Evolutionary conservation across 2,888 invertebrate genomes (phyloP).

Genomic region (Callinectes sapidus): DNA sequence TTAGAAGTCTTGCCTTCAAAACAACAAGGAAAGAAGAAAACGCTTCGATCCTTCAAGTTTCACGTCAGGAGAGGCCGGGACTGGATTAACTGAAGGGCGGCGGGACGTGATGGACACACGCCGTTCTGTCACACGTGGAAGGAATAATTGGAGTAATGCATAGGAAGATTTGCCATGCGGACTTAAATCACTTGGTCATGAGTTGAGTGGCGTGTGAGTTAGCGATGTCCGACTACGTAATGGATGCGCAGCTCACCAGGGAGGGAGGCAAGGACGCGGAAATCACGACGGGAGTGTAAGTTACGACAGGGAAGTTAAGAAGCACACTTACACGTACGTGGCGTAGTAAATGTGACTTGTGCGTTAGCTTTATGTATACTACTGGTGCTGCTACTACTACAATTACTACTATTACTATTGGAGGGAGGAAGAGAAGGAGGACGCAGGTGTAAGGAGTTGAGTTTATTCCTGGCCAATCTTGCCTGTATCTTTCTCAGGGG

Average conservation of each 20-base stretch:
- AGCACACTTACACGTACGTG: not conserved
- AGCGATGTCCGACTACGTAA: not conserved
- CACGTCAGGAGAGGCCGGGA: not conserved
- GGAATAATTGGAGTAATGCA: not conserved
- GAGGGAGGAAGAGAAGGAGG: too few relatives aligned
- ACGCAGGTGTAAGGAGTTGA: too few relatives aligned
- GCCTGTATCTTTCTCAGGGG: too few relatives aligned
- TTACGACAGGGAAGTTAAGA: not conserved
- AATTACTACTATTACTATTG: not conserved
- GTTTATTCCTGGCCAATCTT: too few relatives aligned
- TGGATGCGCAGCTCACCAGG: not conserved
- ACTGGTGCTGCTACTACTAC: not conserved
- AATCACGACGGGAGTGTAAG: not conserved
- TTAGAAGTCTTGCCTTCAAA: not conserved
- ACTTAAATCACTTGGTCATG: constrained; percentile 26
- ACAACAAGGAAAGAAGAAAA: not conserved
- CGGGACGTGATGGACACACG: not conserved
- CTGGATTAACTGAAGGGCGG: not conserved
- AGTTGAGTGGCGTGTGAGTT: constrained; percentile 27
- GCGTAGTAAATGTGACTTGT: not conserved
- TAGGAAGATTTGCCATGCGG: not conserved
- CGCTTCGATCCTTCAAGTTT: too few relatives aligned
- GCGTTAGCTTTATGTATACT: not conserved
- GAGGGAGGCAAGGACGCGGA: not conserved
- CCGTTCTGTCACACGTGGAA: not conserved